phyloP scores from a whole-genome alignment of 92 coral and sea anemone species.

The Porites lobata region DNA sequence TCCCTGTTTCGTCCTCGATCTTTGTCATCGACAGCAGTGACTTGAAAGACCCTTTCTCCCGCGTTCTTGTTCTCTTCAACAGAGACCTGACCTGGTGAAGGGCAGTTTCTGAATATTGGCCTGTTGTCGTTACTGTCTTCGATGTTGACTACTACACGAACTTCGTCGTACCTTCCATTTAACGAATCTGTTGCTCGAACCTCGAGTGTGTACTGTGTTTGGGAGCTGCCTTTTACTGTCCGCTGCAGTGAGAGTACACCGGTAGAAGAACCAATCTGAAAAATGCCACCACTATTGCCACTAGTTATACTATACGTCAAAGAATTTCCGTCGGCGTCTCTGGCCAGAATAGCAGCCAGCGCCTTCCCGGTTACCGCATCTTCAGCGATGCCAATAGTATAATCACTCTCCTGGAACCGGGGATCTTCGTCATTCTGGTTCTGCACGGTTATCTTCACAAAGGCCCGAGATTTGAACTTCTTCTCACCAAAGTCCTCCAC shows the following conservation, averaged over 20 bases:
- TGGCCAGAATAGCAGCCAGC: slow-evolving; percentile 92
- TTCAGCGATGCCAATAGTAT: slow-evolving; percentile 86
- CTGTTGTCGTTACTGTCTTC: slow-evolving; percentile 86
- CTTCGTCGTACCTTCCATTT: slow-evolving; percentile 39
- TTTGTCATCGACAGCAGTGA: slow-evolving; percentile 69
- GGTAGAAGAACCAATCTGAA: slow-evolving; percentile 37
- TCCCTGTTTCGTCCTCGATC: slow-evolving; percentile 91
- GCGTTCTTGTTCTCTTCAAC: slow-evolving; percentile 81
- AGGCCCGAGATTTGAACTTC: slow-evolving; percentile 46
- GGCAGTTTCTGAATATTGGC: slow-evolving; percentile 81
- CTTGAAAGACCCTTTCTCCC: slow-evolving; percentile 67
- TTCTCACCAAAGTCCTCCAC: slow-evolving; percentile 81
- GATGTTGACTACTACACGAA: slow-evolving; percentile 76
- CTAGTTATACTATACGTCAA: slow-evolving; percentile 58
- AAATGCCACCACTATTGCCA: slow-evolving; percentile 42
- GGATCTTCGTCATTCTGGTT: slow-evolving; percentile 87
- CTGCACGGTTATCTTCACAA: slow-evolving; percentile 64
- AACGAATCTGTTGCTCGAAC: slow-evolving; percentile 76
- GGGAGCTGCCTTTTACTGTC: slow-evolving; percentile 41
- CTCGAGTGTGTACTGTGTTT: slow-evolving; percentile 70
- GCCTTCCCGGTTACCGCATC: slow-evolving; percentile 65
- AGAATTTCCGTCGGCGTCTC: slow-evolving; percentile 80
- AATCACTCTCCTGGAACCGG: slow-evolving; percentile 69
- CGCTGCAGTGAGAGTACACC: slow-evolving; percentile 74
- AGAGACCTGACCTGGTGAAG: slow-evolving; percentile 11